A percentile compares a stretch with the other conserved stretches of the same genome.
Conservation (phyloP, 2,888 invertebrate species). For the Pemphredon lugubris region DNA sequence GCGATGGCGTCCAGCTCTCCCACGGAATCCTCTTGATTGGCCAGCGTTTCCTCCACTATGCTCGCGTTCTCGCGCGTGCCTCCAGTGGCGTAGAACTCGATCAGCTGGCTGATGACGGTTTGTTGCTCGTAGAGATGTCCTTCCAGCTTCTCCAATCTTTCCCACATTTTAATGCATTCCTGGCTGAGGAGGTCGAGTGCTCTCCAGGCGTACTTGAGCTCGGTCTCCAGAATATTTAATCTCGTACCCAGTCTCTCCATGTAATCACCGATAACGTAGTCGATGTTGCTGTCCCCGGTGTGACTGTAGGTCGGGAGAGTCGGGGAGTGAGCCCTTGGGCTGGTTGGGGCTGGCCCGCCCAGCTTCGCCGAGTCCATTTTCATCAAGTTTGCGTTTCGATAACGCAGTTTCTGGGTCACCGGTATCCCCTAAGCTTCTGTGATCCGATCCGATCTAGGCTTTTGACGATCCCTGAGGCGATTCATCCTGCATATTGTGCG, state of each 20-base stretch:
- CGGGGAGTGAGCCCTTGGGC: slow-evolving; percentile 71
- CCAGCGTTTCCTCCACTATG: slow-evolving; percentile 68
- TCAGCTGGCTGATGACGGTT: slow-evolving; percentile 92
- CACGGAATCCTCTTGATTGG: slow-evolving; percentile 71
- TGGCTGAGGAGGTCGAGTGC: slow-evolving; percentile 94
- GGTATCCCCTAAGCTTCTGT: slow-evolving; percentile 35
- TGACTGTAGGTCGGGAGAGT: slow-evolving; percentile 66
- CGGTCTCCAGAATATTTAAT: slow-evolving; percentile 93
- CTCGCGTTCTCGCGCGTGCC: slow-evolving; percentile 79
- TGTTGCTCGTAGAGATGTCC: slow-evolving; percentile 94
- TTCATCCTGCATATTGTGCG: slow-evolving; percentile 57
- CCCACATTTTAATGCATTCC: slow-evolving; percentile 97
- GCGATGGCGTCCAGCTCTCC: slow-evolving; percentile 78
- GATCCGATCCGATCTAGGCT: slow-evolving; percentile 35
- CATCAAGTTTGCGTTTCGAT: slow-evolving; percentile 30
- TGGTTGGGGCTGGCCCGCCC: slow-evolving; percentile 67
- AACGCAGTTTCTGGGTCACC: slow-evolving; percentile 6
- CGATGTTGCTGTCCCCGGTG: slow-evolving; percentile 76
- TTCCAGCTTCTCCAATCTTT: slow-evolving; percentile 93
- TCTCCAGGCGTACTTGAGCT: slow-evolving; percentile 95
- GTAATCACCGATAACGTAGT: slow-evolving; percentile 93
- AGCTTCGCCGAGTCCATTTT: slow-evolving; percentile 76
- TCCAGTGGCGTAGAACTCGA: slow-evolving; percentile 88
- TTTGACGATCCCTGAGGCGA: slow-evolving; percentile 57
- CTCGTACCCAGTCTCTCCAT: slow-evolving; percentile 95